A percentile compares a stretch with the other conserved stretches of the same genome.
Conservation (phyloP, 2,113 vertebrate species). For the Castor canadensis region DNA sequence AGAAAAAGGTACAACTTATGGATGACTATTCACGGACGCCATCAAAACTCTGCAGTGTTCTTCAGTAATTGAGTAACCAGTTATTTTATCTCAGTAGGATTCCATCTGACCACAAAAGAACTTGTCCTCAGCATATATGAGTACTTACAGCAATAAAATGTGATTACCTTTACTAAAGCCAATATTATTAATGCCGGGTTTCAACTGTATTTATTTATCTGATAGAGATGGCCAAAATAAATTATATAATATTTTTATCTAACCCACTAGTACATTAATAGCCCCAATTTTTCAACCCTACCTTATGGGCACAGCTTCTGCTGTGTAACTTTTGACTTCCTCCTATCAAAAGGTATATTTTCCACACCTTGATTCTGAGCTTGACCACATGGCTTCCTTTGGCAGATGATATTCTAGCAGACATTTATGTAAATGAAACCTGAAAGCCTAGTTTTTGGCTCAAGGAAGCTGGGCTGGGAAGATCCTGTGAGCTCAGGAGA, state of each 20-base stretch:
- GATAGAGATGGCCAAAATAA: neutral
- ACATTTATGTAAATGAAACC: neutral
- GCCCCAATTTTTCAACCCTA: neutral
- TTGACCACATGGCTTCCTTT: neutral
- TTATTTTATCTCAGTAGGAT: constrained; percentile 24
- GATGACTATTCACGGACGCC: neutral
- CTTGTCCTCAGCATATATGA: neutral
- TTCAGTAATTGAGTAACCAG: neutral
- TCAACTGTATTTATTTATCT: constrained; percentile 7
- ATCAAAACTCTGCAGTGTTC: neutral
- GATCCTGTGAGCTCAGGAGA: neutral
- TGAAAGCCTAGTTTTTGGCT: neutral
- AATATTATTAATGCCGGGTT: neutral
- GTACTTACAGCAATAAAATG: neutral
- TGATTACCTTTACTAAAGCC: neutral
- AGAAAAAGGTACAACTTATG: neutral
- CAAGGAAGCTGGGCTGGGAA: no score
- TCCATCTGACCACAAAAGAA: neutral
- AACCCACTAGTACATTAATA: neutral
- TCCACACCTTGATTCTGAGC: neutral
- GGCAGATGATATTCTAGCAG: neutral
- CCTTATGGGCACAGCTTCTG: neutral
- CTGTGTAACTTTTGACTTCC: neutral
- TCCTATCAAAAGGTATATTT: neutral
- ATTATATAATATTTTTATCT: neutral